Base-by-base conservation (phyloP, 1,140 invertebrate genomes). In the Brachionus angularis region DNA sequence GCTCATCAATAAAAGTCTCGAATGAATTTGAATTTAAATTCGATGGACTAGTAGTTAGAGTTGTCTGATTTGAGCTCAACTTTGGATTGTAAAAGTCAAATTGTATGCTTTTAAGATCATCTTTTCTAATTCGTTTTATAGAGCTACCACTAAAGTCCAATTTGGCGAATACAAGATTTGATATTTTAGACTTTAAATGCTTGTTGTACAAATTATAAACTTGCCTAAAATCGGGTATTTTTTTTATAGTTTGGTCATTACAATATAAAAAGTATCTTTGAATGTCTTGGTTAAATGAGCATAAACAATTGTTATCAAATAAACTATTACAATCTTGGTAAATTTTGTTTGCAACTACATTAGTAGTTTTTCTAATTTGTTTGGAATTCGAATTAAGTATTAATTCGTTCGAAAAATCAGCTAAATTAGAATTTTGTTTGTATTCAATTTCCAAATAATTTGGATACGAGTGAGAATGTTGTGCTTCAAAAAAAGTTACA, bases 191-290 rank as follows among this genome's bases (percentile, higher is more conserved):
- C n/a, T 5, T 14, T 27, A 21, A 12, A n/a, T 64, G 16, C 44
- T 47, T 14, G 16, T 64, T 31, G 31, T 46, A 64, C 44, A 46
- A 31, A 21, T 27, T 47, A 36, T 47, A 67, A 34, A 33, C 31
- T 67, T 44, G n/a, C 5, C 4, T 25, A 50, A 67, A 67, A 67
- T 67, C 27, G 14, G 62, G 62, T 21, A 67, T 27, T 47, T 50
- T 46, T 29, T 50, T 47, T 12, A 67, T 12, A 47, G n/a, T 50
- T 5, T 39, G 62, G 47, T 67, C 47, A 50, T 67, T 67, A 23
- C 62, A 67, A 27, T 47, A 67, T 12, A 67, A 23, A 50, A 67
- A 67, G 29, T 27, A 47, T 12, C 62, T 12, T 16, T 16, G 25
- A 21, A 47, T 67, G 21, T 50, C 47, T 34, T 67, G 27, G 16